Conservation (phyloP, 2,888 invertebrate genomes). For the Sminthurinus aureus region DNA sequence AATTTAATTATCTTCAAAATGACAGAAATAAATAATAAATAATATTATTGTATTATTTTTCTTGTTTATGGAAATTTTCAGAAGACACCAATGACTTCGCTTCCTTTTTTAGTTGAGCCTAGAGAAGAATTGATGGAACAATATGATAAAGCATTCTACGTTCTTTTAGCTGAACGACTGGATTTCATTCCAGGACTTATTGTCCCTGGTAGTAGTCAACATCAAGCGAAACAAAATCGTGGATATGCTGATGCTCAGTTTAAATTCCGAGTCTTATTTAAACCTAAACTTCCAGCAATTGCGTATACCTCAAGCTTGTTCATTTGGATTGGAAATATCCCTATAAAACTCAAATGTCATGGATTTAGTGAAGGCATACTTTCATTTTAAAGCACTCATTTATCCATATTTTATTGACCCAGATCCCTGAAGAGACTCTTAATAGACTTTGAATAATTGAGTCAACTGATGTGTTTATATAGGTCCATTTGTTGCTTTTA, state of each 20-base stretch:
- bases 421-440: no score
- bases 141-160: slow-evolving; percentile 43
- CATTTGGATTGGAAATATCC: slow-evolving; percentile 44
- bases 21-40: background rate
- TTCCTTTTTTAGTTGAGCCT: slow-evolving; percentile 11
- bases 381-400: background rate
- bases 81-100: background rate
- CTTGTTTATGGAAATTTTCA: background rate
- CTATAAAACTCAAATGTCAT: slow-evolving; percentile 44
- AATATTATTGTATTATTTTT: background rate
- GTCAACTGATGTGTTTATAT: no score
- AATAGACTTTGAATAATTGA: no score
- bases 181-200: slow-evolving; percentile 13
- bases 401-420: background rate
- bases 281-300: slow-evolving; percentile 45
- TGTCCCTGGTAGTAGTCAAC: background rate
- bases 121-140: slow-evolving; percentile 39
- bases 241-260: slow-evolving; percentile 15
- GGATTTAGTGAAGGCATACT: slow-evolving; percentile 47
- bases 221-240: background rate
- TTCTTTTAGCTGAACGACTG: slow-evolving; percentile 39
- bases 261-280: slow-evolving; percentile 46
- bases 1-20: background rate
- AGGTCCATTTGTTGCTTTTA: slow-evolving; percentile 53
- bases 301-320: slow-evolving; percentile 43